These are phyloP conservation scores for Meloe dianella DNA, from an alignment of 2,888 invertebrate species.

Conservation along the genomic window DNA sequence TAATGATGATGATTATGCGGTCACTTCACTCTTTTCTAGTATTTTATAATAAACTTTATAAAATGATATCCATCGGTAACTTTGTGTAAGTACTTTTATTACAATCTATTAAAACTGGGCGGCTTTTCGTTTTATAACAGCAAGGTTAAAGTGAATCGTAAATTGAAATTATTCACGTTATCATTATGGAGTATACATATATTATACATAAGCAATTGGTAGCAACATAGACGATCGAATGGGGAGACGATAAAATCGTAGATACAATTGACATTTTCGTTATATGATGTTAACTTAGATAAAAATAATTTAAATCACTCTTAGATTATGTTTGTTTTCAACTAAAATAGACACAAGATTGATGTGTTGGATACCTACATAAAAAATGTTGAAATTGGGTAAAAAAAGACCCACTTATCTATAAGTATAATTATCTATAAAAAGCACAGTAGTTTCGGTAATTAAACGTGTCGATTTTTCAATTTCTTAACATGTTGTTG, in stretches of 20 bases:
- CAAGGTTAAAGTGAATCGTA: slow-evolving; percentile 43
- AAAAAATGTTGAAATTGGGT: slow-evolving; percentile 21
- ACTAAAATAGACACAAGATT: slow-evolving; percentile 40
- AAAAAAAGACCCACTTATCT: slow-evolving; percentile 35
- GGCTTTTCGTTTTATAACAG: slow-evolving; percentile 50
- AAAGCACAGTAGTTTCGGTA: slow-evolving; percentile 46
- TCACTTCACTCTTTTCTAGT: neutral
- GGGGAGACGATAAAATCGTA: too few species aligned
- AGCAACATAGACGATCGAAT: too few species aligned
- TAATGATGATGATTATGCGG: slow-evolving; percentile 18
- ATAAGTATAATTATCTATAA: slow-evolving; percentile 44
- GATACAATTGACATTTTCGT: too few species aligned
- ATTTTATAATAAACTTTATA: slow-evolving; percentile 46
- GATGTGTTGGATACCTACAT: slow-evolving; percentile 30
- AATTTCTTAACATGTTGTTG: slow-evolving; percentile 46
- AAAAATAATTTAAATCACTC: neutral
- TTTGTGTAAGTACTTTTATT: slow-evolving; percentile 51
- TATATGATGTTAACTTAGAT: neutral
- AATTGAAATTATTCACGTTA: slow-evolving; percentile 51
- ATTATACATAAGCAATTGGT: neutral
- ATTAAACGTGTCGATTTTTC: slow-evolving; percentile 53
- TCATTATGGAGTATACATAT: slow-evolving; percentile 42
- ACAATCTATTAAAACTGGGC: slow-evolving; percentile 50
- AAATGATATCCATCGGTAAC: slow-evolving; percentile 48
- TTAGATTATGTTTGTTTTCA: slow-evolving; percentile 5